Base-by-base conservation (phyloP, 64 coral and sea anemone species). In the Actinia equina region DNA sequence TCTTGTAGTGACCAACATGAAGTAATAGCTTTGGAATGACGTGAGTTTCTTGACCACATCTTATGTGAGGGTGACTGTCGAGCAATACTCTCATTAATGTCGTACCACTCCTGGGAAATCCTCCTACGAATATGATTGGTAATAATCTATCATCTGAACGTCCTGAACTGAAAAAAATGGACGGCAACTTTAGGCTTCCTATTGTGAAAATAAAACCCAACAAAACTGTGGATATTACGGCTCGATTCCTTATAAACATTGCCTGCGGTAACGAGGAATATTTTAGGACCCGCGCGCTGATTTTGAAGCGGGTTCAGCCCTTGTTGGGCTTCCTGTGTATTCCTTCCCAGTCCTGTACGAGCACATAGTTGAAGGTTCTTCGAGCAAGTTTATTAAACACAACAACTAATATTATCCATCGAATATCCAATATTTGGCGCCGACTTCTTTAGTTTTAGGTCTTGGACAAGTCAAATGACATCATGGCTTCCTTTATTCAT, bases 31-130 rank as follows among this genome's bases (percentile, higher is more conserved):
- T 90, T 76, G 96, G 96, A 57, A 99, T 99, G 19, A 99, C 87
- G 41, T 90, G 85, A 2, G 96, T 99, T 90, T 99, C 96, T 86
- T 99, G 96, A 7, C 96, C 96, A 77, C 96, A 99, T 27, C 93
- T 85, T 56, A 99, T 88, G 19, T 95, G 74, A 5, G 96, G 96
- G 88, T 95, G 96, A 51, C 93, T 92, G 79, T 99, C 96, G 5
- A 99, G 82, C 78, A 99, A 71, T 12, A 92, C 96, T 71, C 96
- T 78, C 96, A 99, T 99, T 10, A 99, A 27, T 8, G 96, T 99
- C 11, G 96, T 99, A 5, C 96, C 96, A 77, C 96, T 99, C 14
- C 96, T 80, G 25, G 96, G 96, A 95, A 93, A 95, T 43, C 96
- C 96, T 20, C 96, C 96, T 3, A 99, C 93, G 43, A 99, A 99